These are phyloP conservation scores for Arion vulgaris DNA, from an alignment of 1,140 invertebrate species.

Conservation along the genomic window DNA sequence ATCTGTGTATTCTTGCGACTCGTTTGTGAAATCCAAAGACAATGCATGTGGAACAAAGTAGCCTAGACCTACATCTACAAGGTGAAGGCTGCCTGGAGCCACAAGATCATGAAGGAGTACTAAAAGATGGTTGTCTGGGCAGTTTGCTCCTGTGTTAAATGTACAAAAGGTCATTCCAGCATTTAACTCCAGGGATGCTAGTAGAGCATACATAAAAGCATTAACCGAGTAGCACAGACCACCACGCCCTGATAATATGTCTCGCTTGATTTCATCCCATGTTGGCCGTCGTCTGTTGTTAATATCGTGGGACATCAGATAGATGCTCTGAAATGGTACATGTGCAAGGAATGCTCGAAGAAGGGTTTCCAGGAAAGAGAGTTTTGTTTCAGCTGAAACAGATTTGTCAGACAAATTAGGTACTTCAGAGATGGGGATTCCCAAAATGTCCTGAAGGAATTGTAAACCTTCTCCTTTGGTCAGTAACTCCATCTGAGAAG, in stretches of 20 bases:
- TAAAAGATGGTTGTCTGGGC: background rate
- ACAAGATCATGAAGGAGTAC: background rate
- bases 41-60: background rate
- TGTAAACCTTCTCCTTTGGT: too few species aligned
- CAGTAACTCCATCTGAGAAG: too few species aligned
- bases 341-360: background rate
- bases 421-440: background rate
- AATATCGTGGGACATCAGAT: background rate
- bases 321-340: conserved; percentile 16
- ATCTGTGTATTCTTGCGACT: background rate
- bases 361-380: background rate
- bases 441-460: background rate
- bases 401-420: background rate
- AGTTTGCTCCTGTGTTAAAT: background rate
- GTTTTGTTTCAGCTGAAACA: background rate
- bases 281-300: background rate
- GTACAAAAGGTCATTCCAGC: background rate
- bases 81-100: background rate
- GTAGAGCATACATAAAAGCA: conserved; percentile 2
- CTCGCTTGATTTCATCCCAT: background rate
- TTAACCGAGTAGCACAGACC: background rate
- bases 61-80: background rate
- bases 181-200: background rate
- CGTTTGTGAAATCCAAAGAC: background rate
- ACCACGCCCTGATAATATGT: background rate